Evolutionary conservation across 1,140 invertebrate species (phyloP).

Genomic region (Pteromalus puparum): DNA sequence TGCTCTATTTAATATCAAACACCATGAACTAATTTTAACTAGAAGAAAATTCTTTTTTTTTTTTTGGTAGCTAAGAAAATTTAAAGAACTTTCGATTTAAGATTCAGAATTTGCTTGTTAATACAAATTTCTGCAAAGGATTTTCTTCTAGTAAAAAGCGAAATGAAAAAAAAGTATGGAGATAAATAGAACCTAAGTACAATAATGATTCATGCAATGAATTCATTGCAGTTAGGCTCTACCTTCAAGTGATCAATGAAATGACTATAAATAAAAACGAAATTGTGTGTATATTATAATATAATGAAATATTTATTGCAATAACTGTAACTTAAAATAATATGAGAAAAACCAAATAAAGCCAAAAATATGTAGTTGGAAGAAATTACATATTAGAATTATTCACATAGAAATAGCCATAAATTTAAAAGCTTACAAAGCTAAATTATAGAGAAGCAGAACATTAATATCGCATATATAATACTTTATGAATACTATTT

Average conservation of each 20-base stretch:
- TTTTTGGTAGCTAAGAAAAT: neutral
- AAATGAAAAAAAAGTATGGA: neutral
- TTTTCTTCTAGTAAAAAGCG: conserved; percentile 19
- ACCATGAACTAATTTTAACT: conserved; percentile 28
- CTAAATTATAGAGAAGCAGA: conserved; percentile 3
- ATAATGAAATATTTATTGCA: conserved; percentile 6
- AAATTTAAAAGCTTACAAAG: neutral
- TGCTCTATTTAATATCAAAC: conserved; percentile 45
- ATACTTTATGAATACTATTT: conserved; percentile 34
- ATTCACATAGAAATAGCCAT: neutral
- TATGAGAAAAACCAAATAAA: neutral
- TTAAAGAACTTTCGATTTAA: neutral
- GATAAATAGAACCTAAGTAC: neutral
- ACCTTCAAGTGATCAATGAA: neutral
- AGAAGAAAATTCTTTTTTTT: conserved; percentile 28
- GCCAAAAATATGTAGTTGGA: neutral
- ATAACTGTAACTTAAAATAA: neutral
- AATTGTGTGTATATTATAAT: neutral
- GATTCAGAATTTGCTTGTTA: neutral
- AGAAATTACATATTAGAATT: conserved; percentile 38
- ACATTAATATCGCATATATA: neutral
- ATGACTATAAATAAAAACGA: neutral
- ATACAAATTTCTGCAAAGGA: neutral
- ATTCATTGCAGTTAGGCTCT: no score
- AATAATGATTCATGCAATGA: no score